phyloP scores from a whole-genome alignment of 2,888 invertebrate genomes.

The Antitype chi region DNA sequence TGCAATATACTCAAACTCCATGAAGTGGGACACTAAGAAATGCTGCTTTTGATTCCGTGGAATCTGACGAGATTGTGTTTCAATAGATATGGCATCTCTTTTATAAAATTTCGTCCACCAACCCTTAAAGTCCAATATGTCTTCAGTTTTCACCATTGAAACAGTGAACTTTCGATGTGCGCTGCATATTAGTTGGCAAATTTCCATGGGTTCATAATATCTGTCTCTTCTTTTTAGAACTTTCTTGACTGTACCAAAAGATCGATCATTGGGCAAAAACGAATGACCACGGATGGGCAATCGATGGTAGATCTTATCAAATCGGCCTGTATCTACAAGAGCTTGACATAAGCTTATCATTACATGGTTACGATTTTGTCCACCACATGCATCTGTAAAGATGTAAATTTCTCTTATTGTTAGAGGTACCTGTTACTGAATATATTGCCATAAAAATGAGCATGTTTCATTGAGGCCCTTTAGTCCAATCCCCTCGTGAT shows the following conservation, averaged over 20 bases:
- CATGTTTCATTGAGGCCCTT: background rate
- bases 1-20: background rate
- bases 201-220: background rate
- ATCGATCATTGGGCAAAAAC: conserved; percentile 1
- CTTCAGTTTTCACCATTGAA: background rate
- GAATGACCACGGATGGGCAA: conserved; percentile 3
- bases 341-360: conserved; percentile 1
- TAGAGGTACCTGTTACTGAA: background rate
- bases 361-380: background rate
- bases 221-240: background rate
- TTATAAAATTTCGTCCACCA: background rate
- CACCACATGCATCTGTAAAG: background rate
- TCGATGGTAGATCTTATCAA: background rate
- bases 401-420: background rate
- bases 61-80: background rate
- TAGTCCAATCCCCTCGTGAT: background rate
- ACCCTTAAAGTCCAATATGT: too few species aligned
- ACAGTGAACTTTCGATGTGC: background rate
- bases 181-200: conserved; percentile 1
- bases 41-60: background rate
- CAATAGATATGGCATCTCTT: background rate
- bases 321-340: conserved; percentile 1
- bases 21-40: background rate
- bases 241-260: conserved; percentile 1
- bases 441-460: background rate